Conservation (phyloP, 2,797 vertebrate species). For the Pipistrellus pipistrellus region DNA sequence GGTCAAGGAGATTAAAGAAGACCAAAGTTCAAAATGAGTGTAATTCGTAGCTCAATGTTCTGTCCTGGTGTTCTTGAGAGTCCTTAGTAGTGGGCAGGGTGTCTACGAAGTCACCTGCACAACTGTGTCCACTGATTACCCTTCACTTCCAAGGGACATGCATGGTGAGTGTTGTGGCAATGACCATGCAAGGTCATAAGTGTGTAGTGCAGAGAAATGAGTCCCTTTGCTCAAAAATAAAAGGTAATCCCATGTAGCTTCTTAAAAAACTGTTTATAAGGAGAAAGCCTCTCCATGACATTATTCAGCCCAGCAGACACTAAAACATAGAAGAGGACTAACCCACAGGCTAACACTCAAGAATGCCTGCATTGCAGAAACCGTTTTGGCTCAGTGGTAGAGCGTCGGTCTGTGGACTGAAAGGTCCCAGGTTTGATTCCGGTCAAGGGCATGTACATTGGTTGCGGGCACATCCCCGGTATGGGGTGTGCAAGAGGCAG, state of each 20-base stretch:
- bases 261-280: background rate
- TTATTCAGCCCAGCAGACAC: background rate
- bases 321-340: background rate
- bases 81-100: background rate
- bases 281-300: background rate
- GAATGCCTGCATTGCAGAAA: no score
- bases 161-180: no score
- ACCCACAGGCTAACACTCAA: no score
- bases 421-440: no score
- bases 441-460: no score
- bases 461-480: no score
- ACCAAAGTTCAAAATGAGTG: background rate
- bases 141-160: background rate
- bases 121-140: background rate
- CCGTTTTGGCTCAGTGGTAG: no score
- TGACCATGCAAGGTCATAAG: no score
- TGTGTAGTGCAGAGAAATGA: background rate
- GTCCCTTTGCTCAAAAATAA: background rate
- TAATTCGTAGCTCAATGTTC: background rate
- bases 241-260: background rate
- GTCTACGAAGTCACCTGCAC: background rate
- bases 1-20: background rate
- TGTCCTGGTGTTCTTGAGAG: background rate
- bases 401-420: no score
- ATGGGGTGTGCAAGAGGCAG: no score